Evolutionary conservation across 2,797 vertebrate species (phyloP).

Genomic region (Synanceia verrucosa): DNA sequence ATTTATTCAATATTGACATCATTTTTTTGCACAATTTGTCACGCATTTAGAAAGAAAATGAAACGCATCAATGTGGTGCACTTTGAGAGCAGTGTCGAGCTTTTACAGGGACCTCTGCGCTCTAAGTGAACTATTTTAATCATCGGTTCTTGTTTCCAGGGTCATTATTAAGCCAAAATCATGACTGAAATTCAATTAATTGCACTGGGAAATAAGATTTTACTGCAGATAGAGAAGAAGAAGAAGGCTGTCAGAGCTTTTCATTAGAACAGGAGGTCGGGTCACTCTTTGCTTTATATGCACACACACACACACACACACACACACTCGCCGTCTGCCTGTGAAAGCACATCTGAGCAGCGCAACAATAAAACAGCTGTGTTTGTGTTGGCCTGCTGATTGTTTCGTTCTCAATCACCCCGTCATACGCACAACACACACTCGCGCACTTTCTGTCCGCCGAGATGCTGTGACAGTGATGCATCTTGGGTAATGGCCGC

Average conservation of each 20-base stretch:
- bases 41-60: no score
- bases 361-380: conserved; percentile 88
- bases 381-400: conserved; percentile 86
- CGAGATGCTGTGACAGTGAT: conserved; percentile 55
- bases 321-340: conserved; percentile 72
- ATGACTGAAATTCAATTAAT: no score
- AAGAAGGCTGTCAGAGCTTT: conserved; percentile 54
- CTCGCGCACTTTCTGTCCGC: conserved; percentile 35
- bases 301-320: conserved; percentile 24
- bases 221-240: no score
- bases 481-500: conserved; percentile 62
- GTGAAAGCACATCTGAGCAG: conserved; percentile 84
- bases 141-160: no score
- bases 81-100: no score
- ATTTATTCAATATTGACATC: no score
- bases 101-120: no score
- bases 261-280: conserved; percentile 76
- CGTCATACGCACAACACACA: conserved; percentile 55
- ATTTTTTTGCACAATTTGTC: no score
- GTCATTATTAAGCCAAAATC: no score
- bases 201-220: no score
- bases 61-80: no score
- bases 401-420: conserved; percentile 78
- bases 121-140: no score
- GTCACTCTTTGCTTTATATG: conserved; percentile 60